Evolutionary conservation across 2,888 invertebrate species (phyloP).

Genomic region (Leucoma salicis): DNA sequence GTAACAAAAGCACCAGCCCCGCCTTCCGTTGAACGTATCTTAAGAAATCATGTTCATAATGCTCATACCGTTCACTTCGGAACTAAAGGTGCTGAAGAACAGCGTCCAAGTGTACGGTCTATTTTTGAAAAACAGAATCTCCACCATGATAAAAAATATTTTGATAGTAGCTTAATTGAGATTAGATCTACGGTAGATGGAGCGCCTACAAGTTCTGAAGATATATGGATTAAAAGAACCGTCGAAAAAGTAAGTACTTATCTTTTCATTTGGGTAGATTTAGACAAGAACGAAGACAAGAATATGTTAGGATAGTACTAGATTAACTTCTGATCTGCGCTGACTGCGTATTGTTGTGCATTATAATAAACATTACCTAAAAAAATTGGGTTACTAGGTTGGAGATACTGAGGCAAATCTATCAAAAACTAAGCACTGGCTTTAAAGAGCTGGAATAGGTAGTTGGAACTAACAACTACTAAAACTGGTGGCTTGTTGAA

Average conservation of each 20-base stretch:
- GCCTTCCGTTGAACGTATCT: slow-evolving; percentile 69
- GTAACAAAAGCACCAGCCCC: slow-evolving; percentile 62
- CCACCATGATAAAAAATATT: slow-evolving; percentile 90
- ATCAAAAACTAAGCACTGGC: too few species aligned
- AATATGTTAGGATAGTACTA: too few species aligned
- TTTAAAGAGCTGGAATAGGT: too few species aligned
- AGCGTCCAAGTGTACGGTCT: slow-evolving; percentile 83
- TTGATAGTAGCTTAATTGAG: slow-evolving; percentile 91
- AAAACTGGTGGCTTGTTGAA: too few species aligned
- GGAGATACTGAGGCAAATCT: too few species aligned
- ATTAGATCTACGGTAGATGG: slow-evolving; percentile 89
- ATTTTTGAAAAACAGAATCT: slow-evolving; percentile 81
- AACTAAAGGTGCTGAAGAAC: slow-evolving; percentile 80
- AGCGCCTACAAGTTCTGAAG: slow-evolving; percentile 83
- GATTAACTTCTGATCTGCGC: too few species aligned
- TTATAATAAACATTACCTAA: too few species aligned
- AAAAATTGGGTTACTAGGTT: too few species aligned
- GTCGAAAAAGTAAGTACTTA: slow-evolving; percentile 81
- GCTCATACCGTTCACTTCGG: slow-evolving; percentile 87
- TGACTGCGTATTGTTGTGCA: too few species aligned
- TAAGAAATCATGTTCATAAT: slow-evolving; percentile 75
- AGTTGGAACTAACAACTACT: too few species aligned
- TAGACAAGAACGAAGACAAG: too few species aligned
- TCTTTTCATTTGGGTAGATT: too few species aligned
- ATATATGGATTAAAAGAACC: slow-evolving; percentile 86